Conservation (phyloP, 2,888 invertebrate genomes). For the Carterocephalus palaemon region DNA sequence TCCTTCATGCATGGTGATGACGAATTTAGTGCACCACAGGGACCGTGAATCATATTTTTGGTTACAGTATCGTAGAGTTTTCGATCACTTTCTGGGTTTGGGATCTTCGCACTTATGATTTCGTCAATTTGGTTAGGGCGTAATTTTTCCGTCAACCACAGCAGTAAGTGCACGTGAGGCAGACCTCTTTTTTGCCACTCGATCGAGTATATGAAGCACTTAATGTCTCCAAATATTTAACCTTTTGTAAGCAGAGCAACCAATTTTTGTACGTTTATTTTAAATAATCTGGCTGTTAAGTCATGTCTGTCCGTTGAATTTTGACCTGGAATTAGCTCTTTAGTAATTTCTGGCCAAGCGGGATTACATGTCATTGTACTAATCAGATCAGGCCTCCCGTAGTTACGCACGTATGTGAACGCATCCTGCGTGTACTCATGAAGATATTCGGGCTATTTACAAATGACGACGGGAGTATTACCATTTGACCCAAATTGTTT, state of each 20-base stretch:
- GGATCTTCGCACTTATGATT: slow-evolving; percentile 36
- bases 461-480: slow-evolving; percentile 19
- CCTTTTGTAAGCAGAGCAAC: slow-evolving; percentile 23
- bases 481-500: slow-evolving; percentile 11
- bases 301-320: slow-evolving; percentile 26
- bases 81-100: slow-evolving; percentile 28
- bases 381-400: slow-evolving; percentile 32
- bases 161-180: slow-evolving; percentile 31
- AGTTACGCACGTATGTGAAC: slow-evolving; percentile 27
- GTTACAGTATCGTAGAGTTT: slow-evolving; percentile 30
- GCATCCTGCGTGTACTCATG: slow-evolving; percentile 32
- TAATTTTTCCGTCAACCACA: slow-evolving; percentile 32
- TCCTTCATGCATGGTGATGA: slow-evolving; percentile 33
- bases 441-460: slow-evolving; percentile 20
- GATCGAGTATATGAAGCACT: slow-evolving; percentile 28
- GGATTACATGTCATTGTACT: slow-evolving; percentile 37
- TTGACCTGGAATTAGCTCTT: slow-evolving; percentile 31
- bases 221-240: slow-evolving; percentile 21
- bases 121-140: slow-evolving; percentile 33
- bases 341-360: slow-evolving; percentile 35
- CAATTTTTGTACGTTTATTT: slow-evolving; percentile 24
- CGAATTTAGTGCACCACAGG: slow-evolving; percentile 31
- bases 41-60: slow-evolving; percentile 37
- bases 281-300: slow-evolving; percentile 23
- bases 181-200: slow-evolving; percentile 36